Base-by-base conservation (phyloP, 2,888 invertebrate species). In the Platycnemis pennipes region DNA sequence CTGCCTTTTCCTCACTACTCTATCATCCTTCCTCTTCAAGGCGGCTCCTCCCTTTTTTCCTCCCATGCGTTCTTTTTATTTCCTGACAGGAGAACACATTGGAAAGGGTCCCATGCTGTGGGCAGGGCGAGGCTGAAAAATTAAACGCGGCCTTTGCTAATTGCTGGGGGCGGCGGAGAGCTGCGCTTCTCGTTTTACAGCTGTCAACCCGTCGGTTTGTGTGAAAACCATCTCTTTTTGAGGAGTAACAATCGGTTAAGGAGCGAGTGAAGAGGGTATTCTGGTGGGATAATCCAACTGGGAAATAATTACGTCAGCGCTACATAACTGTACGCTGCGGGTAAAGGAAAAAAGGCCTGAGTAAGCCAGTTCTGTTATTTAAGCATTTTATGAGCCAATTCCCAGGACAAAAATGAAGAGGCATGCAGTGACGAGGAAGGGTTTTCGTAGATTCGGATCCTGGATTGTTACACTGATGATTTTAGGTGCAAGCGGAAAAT, bases 1-100 rank as follows among this genome's bases (percentile, higher is more conserved):
- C 96, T 96, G 95, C 96, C 96, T 95, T 96, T 96, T 95, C 96
- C 96, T 13, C 96, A 95, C 99, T 77, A 37, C 13, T 31, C 3
- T 77, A 37, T 77, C 13, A 37, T 77, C 26, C 63, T 63, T 26
- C 8, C 63, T 63, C 26, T 77, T 77, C n/a, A n/a, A n/a, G n/a
- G n/a, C n/a, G n/a, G n/a, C n/a, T n/a, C n/a, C n/a, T n/a, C n/a
- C n/a, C n/a, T n/a, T n/a, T n/a, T n/a, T n/a, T n/a, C n/a, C n/a
- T n/a, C n/a, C n/a, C n/a, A n/a, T n/a, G n/a, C n/a, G n/a, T n/a
- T n/a, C 77, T 31, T 16, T 77, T 37, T 26, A 77, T 37, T 37
- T 37, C 37, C 77, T 77, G 77, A 77, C 77, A 77, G 13, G 77
- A 31, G 16, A 31, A 37, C 77, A 31, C 69, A 69, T 2, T 31